Evolutionary conservation across 2,888 invertebrate species (phyloP).

Genomic region (Coleophora deauratella): DNA sequence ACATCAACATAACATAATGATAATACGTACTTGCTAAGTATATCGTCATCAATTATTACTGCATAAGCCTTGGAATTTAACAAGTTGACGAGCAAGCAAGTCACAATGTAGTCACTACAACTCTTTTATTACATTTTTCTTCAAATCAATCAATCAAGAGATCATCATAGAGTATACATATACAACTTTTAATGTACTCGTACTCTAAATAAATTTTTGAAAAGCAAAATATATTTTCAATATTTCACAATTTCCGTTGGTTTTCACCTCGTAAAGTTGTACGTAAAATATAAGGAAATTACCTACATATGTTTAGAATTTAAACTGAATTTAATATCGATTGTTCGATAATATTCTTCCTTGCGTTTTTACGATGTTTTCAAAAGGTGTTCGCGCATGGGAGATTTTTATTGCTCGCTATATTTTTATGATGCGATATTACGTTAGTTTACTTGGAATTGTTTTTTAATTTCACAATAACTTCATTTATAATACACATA

Average conservation of each 20-base stretch:
- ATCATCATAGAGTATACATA: too few relatives aligned
- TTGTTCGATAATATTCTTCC: constrained; percentile 21
- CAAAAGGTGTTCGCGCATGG: constrained; percentile 41
- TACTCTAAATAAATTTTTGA: too few relatives aligned
- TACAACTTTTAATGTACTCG: too few relatives aligned
- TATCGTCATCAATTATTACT: constrained; percentile 38
- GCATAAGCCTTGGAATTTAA: constrained; percentile 22
- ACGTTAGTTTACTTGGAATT: too few relatives aligned
- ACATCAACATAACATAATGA: constrained; percentile 36
- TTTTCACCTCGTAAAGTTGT: constrained; percentile 21
- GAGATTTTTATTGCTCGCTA: constrained; percentile 34
- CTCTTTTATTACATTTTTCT: too few relatives aligned
- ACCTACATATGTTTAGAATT: constrained; percentile 19
- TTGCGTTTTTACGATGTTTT: constrained; percentile 28
- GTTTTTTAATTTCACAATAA: too few relatives aligned
- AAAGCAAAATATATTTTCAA: too few relatives aligned
- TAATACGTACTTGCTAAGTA: constrained; percentile 16
- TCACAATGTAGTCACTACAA: too few relatives aligned
- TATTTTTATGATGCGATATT: constrained; percentile 10
- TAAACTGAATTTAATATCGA: constrained; percentile 28
- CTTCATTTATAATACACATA: too few relatives aligned
- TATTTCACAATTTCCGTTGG: constrained; percentile 12
- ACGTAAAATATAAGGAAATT: constrained; percentile 13
- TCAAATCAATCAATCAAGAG: too few relatives aligned
- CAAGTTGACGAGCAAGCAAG: background rate